phyloP scores from a whole-genome alignment of 2,888 invertebrate genomes.

The Perizoma affinitatum region DNA sequence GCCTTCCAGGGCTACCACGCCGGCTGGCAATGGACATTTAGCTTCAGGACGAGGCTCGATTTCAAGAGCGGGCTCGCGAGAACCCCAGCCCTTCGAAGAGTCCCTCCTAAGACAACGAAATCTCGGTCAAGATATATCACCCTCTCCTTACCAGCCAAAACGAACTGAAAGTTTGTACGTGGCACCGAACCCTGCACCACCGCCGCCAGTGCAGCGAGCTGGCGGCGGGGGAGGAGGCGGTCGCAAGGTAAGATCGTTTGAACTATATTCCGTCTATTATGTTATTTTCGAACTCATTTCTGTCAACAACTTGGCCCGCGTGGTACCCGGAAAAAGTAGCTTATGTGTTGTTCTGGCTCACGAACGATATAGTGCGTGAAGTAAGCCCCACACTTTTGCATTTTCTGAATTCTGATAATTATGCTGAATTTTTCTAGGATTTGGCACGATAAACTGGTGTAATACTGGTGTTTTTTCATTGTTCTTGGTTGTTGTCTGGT shows the following conservation, averaged over 20 bases:
- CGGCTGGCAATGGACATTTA: constrained; percentile 87
- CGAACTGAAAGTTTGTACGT: constrained; percentile 95
- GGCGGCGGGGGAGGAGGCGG: constrained; percentile 71
- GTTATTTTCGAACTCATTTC: too few relatives aligned
- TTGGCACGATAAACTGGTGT: too few relatives aligned
- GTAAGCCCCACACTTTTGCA: too few relatives aligned
- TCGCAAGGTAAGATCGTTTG: constrained; percentile 62
- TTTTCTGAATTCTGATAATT: too few relatives aligned
- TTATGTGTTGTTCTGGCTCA: too few relatives aligned
- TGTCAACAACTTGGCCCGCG: too few relatives aligned
- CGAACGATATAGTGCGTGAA: too few relatives aligned
- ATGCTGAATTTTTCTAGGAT: too few relatives aligned
- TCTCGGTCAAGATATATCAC: constrained; percentile 94
- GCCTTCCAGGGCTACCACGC: constrained; percentile 79
- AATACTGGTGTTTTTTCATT: too few relatives aligned
- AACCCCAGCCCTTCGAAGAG: constrained; percentile 90
- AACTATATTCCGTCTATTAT: neutral
- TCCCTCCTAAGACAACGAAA: constrained; percentile 91
- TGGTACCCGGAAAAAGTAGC: too few relatives aligned
- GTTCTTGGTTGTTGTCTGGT: too few relatives aligned
- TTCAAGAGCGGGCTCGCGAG: constrained; percentile 74
- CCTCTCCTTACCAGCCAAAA: constrained; percentile 94
- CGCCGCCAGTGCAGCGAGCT: constrained; percentile 69
- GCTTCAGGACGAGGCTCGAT: constrained; percentile 85
- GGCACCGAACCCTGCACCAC: constrained; percentile 73